Evolutionary conservation across 2,888 invertebrate genomes (phyloP).

Genomic region (Leuctra nigra): DNA sequence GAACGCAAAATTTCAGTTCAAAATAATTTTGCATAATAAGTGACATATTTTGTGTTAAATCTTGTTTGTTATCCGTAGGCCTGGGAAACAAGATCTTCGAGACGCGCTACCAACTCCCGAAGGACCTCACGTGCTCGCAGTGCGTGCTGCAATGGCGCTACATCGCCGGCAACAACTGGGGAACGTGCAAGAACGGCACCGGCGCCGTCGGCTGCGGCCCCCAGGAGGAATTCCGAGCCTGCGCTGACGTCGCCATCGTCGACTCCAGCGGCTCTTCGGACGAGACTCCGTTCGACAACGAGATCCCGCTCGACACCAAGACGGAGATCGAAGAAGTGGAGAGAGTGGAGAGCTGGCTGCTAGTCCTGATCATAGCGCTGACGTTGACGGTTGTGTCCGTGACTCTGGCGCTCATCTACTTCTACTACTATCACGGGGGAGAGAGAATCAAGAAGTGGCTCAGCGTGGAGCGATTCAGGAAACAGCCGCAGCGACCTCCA

Average conservation of each 20-base stretch:
- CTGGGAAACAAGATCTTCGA: constrained; percentile 73
- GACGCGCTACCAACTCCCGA: constrained; percentile 58
- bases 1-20: no score
- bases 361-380: constrained; percentile 52
- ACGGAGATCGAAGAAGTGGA: constrained; percentile 28
- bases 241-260: constrained; percentile 71
- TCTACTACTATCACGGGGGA: constrained; percentile 70
- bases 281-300: constrained; percentile 38
- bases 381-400: constrained; percentile 59
- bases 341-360: constrained; percentile 32
- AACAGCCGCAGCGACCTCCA: not conserved
- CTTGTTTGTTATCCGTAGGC: no score
- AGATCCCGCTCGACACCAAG: constrained; percentile 39
- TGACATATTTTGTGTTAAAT: no score
- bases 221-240: constrained; percentile 82
- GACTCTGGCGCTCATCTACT: constrained; percentile 59
- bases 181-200: constrained; percentile 39
- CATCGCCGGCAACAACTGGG: constrained; percentile 80
- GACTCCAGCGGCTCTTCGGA: constrained; percentile 42
- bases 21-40: no score
- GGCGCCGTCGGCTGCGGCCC: constrained; percentile 82
- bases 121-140: constrained; percentile 64
- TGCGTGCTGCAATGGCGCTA: constrained; percentile 88
- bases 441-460: constrained; percentile 43
- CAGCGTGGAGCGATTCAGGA: not conserved